phyloP scores from a whole-genome alignment of 2,888 invertebrate genomes.

The Sinhomidia bicolor region DNA sequence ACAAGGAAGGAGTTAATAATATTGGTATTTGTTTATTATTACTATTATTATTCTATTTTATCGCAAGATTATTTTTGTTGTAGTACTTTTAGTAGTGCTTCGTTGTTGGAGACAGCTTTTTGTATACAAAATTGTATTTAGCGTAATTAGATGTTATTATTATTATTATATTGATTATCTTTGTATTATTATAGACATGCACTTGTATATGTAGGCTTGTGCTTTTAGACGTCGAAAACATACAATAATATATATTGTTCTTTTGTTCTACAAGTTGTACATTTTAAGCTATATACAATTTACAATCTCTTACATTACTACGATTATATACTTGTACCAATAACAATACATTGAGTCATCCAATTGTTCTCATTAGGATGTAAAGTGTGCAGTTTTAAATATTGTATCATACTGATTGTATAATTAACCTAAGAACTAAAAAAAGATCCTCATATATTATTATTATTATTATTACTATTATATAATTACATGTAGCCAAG shows the following conservation, averaged over 20 bases:
- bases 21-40: not conserved
- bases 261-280: not conserved
- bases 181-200: not conserved
- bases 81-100: not conserved
- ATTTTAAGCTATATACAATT: not conserved
- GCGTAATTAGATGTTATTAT: not conserved
- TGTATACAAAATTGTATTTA: conserved; percentile 31
- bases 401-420: not conserved
- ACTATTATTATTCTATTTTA: not conserved
- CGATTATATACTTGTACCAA: not conserved
- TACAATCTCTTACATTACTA: conserved; percentile 25
- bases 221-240: not conserved
- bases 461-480: not conserved
- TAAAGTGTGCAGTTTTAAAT: conserved; percentile 42
- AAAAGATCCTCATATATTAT: conserved; percentile 24
- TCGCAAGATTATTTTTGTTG: not conserved
- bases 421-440: not conserved
- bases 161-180: too few relatives aligned
- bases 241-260: not conserved
- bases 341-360: conserved; percentile 51
- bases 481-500: not conserved
- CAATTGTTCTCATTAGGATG: conserved; percentile 62
- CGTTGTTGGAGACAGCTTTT: conserved; percentile 4
- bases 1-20: not conserved
- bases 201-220: too few relatives aligned